Evolutionary conservation across 2,888 invertebrate genomes (phyloP), one percentile per base, ranked within the genome.

Genomic region (Myopa tessellatipennis): DNA sequence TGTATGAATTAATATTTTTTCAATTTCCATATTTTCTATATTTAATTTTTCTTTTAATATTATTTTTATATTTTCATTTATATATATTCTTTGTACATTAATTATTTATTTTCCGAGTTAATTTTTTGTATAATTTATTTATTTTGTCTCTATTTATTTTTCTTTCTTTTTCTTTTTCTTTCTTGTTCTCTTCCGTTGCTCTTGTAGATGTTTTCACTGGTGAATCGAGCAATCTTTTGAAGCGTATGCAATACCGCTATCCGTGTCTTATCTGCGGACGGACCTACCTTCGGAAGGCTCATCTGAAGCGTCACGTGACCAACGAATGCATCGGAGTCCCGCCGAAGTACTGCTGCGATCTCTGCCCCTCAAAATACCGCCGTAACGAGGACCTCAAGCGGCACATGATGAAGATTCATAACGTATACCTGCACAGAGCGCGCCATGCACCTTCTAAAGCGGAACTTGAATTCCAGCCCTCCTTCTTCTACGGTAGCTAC

Each of bases 251-350:
- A 78, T 78, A 82, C 61, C 85, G 85, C 18, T 83, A 82, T 82
- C 84, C 84, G 1, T 86, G 86, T 74, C 61, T 55, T n/a, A 80
- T 84, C 26, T 86, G 86, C 71, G 86, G 86, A 18, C 85, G 83
- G 76, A 86, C 85, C 78, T 86, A 86, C 79, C 79, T 85, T 72
- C 83, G 85, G 36, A 86, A 85, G 77, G 84, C 84, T 6, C 85
- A 86, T 77, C 81, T 85, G 5, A 85, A 84, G 74, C 84, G 86
- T 8, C 86, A 86, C 78, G 82, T 84, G 10, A 83, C 82, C 7
- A 83, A 84, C 77, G 86, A 86, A 80, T 86, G 86, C 77, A 85
- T 86, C 77, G 85, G 84, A 74, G 83, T 84, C 26, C 81, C 83
- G 67, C 85, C 84, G 67, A 85, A 84, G 81, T 86, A 83, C 80